These are phyloP conservation scores for Gordius sp. DNA, from an alignment of 2,888 invertebrate species.

Conservation along the genomic window DNA sequence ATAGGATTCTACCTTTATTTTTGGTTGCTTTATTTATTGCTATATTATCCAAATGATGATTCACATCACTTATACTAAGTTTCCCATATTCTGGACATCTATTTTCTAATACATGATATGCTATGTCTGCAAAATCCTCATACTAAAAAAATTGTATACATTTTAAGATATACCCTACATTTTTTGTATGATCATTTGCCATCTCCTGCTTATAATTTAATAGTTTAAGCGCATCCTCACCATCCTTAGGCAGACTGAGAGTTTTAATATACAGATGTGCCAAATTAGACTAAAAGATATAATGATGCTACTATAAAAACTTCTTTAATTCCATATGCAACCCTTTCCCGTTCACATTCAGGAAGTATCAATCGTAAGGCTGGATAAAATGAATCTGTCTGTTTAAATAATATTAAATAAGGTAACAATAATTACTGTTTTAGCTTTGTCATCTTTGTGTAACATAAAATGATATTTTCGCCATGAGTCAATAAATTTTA, in stretches of 20 bases:
- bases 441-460: slow-evolving; percentile 23
- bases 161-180: not conserved
- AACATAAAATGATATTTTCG: slow-evolving; percentile 26
- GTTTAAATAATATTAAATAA: slow-evolving; percentile 29
- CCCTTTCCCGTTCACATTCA: slow-evolving; percentile 46
- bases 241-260: slow-evolving; percentile 14
- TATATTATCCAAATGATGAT: slow-evolving; percentile 46
- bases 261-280: slow-evolving; percentile 13
- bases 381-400: slow-evolving; percentile 37
- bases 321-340: slow-evolving; percentile 55
- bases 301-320: slow-evolving; percentile 22
- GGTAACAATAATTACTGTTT: slow-evolving; percentile 19
- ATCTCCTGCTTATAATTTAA: slow-evolving; percentile 15
- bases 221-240: not conserved
- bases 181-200: not conserved
- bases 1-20: slow-evolving; percentile 24
- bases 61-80: slow-evolving; percentile 44
- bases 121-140: slow-evolving; percentile 51
- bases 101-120: slow-evolving; percentile 40
- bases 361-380: slow-evolving; percentile 53
- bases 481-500: slow-evolving; percentile 29
- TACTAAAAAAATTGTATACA: not conserved
- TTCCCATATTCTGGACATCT: slow-evolving; percentile 32
- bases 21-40: slow-evolving; percentile 39
- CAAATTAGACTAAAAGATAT: slow-evolving; percentile 11